phyloP scores from a whole-genome alignment of 2,888 invertebrate genomes.

The Chalcosyrphus nemorum region DNA sequence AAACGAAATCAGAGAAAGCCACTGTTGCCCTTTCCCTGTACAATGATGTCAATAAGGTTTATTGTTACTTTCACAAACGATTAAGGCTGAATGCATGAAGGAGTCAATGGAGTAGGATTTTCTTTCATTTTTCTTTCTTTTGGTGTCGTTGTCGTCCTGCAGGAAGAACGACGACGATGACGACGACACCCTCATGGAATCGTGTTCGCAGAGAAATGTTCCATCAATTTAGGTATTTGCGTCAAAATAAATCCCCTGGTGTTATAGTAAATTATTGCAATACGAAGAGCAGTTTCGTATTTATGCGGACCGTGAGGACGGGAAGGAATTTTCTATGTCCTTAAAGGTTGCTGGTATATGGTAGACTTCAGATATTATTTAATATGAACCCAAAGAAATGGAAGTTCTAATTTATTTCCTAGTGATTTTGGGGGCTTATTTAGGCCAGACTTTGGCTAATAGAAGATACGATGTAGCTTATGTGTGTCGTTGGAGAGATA shows the following conservation, averaged over 20 bases:
- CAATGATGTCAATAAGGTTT: slow-evolving; percentile 35
- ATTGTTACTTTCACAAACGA: slow-evolving; percentile 24
- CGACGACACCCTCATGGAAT: not conserved
- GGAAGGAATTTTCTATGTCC: slow-evolving; percentile 5
- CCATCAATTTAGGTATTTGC: slow-evolving; percentile 57
- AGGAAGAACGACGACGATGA: no score
- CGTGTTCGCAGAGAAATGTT: slow-evolving; percentile 6
- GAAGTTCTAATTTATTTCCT: slow-evolving; percentile 12
- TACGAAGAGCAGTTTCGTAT: slow-evolving; percentile 1
- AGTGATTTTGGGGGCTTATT: slow-evolving; percentile 14
- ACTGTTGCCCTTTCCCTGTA: not conserved
- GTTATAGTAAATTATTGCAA: slow-evolving; percentile 48
- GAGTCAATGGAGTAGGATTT: slow-evolving; percentile 40
- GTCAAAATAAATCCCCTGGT: slow-evolving; percentile 42
- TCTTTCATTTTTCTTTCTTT: slow-evolving; percentile 48
- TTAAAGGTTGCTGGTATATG: not conserved
- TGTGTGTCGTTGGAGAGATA: not conserved
- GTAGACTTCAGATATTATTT: not conserved
- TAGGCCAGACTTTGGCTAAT: slow-evolving; percentile 3
- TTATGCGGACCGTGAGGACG: no score
- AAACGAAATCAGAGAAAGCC: not conserved
- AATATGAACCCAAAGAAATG: not conserved
- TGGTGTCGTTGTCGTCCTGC: no score
- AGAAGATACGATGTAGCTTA: not conserved
- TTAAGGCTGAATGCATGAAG: slow-evolving; percentile 24